Percentiles rank a stretch among this genome's conserved stretches.
Evolutionary conservation across 2,888 invertebrate genomes (phyloP).

Genomic region (Phorcus lineatus): DNA sequence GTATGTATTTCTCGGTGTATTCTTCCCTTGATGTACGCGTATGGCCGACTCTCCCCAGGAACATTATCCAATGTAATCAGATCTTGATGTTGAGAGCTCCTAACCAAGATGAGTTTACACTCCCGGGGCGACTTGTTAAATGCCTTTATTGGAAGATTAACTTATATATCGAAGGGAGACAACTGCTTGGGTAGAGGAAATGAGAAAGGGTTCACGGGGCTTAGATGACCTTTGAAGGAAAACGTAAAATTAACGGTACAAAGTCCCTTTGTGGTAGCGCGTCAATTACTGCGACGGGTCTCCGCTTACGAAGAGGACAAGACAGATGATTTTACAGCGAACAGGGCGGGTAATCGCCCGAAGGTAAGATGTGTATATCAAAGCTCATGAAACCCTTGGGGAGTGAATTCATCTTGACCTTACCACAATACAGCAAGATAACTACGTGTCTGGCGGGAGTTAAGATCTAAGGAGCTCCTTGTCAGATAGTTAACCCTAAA

Average conservation of each 20-base stretch:
- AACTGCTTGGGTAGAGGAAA: neutral
- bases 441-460: too few species aligned
- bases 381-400: constrained; percentile 11
- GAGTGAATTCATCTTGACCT: constrained; percentile 13
- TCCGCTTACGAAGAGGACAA: neutral
- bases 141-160: neutral
- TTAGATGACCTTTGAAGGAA: neutral
- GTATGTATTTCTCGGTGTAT: too few species aligned
- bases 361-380: neutral
- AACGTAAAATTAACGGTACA: constrained; percentile 9
- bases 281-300: neutral
- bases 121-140: constrained; percentile 1
- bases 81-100: neutral
- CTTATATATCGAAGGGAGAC: neutral
- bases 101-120: neutral
- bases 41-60: neutral
- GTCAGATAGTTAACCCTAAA: too few species aligned
- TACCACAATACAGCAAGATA: neutral
- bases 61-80: neutral
- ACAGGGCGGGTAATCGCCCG: neutral
- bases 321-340: neutral
- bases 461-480: too few species aligned
- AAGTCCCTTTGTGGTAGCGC: neutral
- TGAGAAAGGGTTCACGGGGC: neutral
- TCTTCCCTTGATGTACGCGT: too few species aligned